Conservation (phyloP, 2,113 vertebrate genomes). For the Anthoscopus minutus region DNA sequence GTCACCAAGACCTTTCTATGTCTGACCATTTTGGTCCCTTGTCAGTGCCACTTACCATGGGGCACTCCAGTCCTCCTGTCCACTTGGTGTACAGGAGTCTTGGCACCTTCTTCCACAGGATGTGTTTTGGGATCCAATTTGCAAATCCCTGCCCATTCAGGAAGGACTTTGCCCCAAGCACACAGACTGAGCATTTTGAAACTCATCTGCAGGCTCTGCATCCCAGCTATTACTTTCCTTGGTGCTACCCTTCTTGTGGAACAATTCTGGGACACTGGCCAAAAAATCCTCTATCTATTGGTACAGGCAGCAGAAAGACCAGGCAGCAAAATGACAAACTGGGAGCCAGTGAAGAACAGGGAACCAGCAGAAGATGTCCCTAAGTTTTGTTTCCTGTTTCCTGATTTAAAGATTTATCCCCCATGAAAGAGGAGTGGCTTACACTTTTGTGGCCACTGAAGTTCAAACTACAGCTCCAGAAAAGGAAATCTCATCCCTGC, state of each 20-base stretch:
- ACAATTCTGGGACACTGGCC: background rate
- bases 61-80: background rate
- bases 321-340: background rate
- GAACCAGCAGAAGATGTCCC: background rate
- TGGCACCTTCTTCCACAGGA: background rate
- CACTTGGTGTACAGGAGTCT: too few relatives aligned
- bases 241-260: background rate
- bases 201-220: background rate
- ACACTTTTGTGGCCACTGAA: background rate
- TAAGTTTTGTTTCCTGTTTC: background rate
- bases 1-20: background rate
- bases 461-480: background rate
- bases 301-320: background rate
- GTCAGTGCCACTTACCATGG: too few relatives aligned
- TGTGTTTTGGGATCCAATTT: background rate
- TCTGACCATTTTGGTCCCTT: background rate
- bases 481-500: background rate
- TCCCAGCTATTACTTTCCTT: background rate
- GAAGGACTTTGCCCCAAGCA: background rate
- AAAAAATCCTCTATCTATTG: background rate
- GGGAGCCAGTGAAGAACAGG: background rate
- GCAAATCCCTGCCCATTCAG: background rate
- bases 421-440: background rate
- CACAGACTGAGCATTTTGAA: background rate
- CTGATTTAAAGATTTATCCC: background rate